phyloP scores from a whole-genome alignment of 2,113 vertebrate genomes.

The Zosterops pallidus region DNA sequence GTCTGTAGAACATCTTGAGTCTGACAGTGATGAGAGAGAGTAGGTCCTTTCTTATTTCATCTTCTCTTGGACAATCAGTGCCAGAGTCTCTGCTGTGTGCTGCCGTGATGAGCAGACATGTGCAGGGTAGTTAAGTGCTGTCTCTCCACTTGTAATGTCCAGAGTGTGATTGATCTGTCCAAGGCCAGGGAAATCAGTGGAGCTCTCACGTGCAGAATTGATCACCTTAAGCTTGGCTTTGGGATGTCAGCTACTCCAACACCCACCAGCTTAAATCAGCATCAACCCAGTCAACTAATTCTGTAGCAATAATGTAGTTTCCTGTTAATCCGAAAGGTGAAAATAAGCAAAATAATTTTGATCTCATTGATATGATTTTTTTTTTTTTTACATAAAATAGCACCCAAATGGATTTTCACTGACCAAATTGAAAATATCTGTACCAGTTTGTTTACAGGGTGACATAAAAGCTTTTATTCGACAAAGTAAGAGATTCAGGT shows the following conservation, averaged over 20 bases:
- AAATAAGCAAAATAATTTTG: neutral
- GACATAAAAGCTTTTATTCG: neutral
- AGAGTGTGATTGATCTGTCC: neutral
- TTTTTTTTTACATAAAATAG: neutral
- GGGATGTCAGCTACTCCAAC: neutral
- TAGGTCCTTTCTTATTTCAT: neutral
- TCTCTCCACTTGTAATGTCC: neutral
- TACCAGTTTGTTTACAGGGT: neutral
- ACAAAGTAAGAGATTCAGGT: neutral
- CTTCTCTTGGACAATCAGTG: neutral
- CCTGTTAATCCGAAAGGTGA: neutral
- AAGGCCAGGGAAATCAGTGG: neutral
- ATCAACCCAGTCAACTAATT: neutral
- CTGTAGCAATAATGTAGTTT: neutral
- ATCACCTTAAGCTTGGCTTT: neutral
- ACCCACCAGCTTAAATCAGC: neutral
- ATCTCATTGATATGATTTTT: rapidly evolving
- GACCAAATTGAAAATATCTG: neutral
- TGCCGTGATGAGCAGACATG: neutral
- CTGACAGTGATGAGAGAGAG: neutral
- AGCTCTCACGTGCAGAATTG: neutral
- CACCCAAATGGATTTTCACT: neutral
- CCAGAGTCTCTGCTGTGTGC: neutral
- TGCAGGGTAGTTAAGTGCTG: neutral
- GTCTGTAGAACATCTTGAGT: neutral